These are phyloP conservation scores for Kradibia gibbosae DNA, from an alignment of 1,140 invertebrate genomes.

Conservation along the genomic window DNA sequence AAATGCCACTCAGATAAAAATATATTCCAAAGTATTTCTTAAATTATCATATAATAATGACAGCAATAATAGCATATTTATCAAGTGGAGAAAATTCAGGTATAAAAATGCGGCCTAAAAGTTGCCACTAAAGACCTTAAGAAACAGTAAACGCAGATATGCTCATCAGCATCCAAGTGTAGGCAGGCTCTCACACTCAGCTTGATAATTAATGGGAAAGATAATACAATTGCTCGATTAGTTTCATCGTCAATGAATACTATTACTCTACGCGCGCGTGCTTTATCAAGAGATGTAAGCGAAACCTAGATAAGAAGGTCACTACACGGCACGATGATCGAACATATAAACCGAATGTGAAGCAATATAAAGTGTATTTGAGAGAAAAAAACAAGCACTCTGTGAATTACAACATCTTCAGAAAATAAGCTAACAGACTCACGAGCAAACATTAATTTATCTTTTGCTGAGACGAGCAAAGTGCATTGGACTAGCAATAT, in stretches of 20 bases:
- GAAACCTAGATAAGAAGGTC: neutral
- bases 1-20: no score
- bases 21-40: neutral
- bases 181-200: neutral
- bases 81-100: neutral
- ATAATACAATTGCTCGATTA: constrained; percentile 4
- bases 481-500: neutral
- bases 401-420: neutral
- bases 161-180: neutral
- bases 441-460: neutral
- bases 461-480: neutral
- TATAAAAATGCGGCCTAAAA: neutral
- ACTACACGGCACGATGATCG: neutral
- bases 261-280: neutral
- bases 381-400: neutral
- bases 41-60: neutral
- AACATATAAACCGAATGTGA: neutral
- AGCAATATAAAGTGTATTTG: neutral
- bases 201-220: neutral
- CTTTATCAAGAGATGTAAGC: neutral
- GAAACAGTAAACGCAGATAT: neutral
- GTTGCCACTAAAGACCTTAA: neutral
- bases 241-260: neutral
- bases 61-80: neutral
- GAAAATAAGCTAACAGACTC: neutral